A percentile compares a stretch with the other conserved stretches of the same genome.
Conservation (phyloP, 2,797 vertebrate species). For the Hirundo rustica region DNA sequence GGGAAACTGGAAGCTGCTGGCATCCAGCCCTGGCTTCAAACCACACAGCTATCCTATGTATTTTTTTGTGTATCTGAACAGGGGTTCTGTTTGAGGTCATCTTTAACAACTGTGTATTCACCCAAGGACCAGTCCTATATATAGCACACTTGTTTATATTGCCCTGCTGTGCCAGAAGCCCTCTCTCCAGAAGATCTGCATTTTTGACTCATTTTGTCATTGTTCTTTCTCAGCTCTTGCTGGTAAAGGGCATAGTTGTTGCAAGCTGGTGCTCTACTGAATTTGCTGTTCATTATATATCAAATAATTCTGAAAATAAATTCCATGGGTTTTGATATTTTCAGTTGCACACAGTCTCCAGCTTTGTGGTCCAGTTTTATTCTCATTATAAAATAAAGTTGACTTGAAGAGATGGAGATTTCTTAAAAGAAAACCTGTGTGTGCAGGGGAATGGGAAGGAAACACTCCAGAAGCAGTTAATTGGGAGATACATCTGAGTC, state of each 20-base stretch:
- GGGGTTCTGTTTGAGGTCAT: slow-evolving; percentile 5
- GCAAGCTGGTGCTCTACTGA: background rate
- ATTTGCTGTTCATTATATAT: slow-evolving; percentile 2
- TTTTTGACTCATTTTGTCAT: background rate
- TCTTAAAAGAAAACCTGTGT: background rate
- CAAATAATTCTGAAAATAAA: background rate
- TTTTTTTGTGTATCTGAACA: background rate
- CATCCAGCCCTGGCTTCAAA: slow-evolving; percentile 21
- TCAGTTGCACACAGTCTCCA: background rate
- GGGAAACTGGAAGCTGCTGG: slow-evolving; percentile 6
- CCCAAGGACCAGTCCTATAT: background rate
- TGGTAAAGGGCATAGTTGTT: background rate
- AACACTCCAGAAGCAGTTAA: background rate
- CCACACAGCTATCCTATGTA: background rate
- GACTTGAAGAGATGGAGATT: background rate
- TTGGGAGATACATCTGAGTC: background rate
- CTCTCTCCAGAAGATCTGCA: background rate
- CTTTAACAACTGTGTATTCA: background rate
- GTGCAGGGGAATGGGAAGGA: background rate
- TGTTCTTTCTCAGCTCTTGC: slow-evolving; percentile 1
- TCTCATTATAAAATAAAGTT: background rate
- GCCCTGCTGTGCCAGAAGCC: slow-evolving; percentile 10
- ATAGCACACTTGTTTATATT: slow-evolving; percentile 15
- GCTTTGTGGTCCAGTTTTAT: background rate
- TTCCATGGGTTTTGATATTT: background rate